A percentile compares a stretch with the other conserved stretches of the same genome.
These are phyloP conservation scores for Tetramorium bicarinatum DNA, from an alignment of 2,888 invertebrate species.

Conservation along the genomic window DNA sequence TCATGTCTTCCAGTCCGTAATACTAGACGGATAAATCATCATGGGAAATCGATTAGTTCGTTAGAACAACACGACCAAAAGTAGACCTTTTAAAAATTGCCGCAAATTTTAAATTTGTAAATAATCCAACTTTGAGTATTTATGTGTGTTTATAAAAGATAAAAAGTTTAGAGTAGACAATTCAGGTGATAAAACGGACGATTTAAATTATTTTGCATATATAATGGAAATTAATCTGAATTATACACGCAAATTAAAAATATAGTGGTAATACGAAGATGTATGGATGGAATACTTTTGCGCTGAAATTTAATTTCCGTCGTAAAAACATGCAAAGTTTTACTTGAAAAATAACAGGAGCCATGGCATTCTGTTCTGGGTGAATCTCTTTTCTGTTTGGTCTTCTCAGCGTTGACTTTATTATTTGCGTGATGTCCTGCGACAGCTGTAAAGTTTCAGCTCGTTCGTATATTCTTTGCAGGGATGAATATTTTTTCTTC, in stretches of 20 bases:
- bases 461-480: neutral
- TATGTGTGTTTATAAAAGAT: neutral
- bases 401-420: constrained; percentile 68
- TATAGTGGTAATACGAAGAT: neutral
- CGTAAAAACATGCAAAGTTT: neutral
- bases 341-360: constrained; percentile 81
- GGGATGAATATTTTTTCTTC: neutral
- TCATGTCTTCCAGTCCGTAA: constrained; percentile 81
- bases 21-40: constrained; percentile 65
- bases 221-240: neutral
- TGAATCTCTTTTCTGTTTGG: constrained; percentile 67
- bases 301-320: neutral
- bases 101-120: neutral
- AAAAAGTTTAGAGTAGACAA: neutral
- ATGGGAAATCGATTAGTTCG: neutral
- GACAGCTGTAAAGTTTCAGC: constrained; percentile 72
- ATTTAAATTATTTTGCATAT: neutral
- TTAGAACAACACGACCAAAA: neutral
- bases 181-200: neutral
- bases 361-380: constrained; percentile 79
- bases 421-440: constrained; percentile 73
- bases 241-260: neutral
- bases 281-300: neutral
- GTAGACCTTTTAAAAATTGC: neutral
- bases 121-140: neutral